A percentile compares a stretch with the other conserved stretches of the same genome.
Conservation (phyloP, 2,113 vertebrate genomes). For the Macaca mulatta region DNA sequence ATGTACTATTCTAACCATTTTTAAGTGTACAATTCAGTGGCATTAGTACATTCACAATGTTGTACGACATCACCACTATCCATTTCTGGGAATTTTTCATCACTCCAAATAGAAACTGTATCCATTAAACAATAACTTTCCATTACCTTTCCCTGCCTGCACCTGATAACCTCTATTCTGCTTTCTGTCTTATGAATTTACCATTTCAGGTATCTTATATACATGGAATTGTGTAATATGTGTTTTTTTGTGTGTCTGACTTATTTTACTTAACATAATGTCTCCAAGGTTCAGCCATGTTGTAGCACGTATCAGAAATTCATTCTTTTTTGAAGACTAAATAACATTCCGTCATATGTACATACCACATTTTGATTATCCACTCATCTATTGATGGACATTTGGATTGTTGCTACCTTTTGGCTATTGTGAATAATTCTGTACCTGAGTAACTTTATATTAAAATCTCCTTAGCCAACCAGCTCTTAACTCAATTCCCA, state of each 20-base stretch:
- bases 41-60: not conserved
- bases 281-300: not conserved
- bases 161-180: not conserved
- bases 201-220: not conserved
- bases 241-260: not conserved
- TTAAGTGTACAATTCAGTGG: not conserved
- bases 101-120: not conserved
- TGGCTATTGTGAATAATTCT: not conserved
- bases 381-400: not conserved
- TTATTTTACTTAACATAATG: not conserved
- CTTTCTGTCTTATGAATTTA: not conserved
- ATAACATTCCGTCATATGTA: not conserved
- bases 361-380: not conserved
- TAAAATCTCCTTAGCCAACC: not conserved
- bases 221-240: not conserved
- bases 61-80: fast-evolving
- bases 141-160: too few relatives aligned
- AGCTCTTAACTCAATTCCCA: not conserved
- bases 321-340: not conserved
- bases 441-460: not conserved
- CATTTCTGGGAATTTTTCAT: not conserved
- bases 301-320: not conserved
- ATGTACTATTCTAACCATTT: not conserved
- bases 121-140: not conserved
- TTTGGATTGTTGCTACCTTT: not conserved